phyloP scores from a whole-genome alignment of 2,888 invertebrate species.

The Julus scanicus region DNA sequence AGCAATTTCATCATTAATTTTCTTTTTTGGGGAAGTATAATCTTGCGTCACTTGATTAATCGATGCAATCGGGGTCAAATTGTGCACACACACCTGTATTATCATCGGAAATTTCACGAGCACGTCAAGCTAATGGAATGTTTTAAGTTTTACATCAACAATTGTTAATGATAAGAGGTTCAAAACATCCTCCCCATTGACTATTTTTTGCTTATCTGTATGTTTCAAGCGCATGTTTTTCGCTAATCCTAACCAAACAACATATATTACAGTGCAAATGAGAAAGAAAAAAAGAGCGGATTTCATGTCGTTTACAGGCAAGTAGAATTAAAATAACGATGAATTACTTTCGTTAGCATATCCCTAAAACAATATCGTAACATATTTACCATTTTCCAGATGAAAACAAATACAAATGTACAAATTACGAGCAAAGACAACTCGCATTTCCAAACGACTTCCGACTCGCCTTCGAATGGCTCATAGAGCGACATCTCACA shows the following conservation, averaged over 20 bases:
- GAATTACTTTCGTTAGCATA: not conserved
- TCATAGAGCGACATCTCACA: not conserved
- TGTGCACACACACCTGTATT: not conserved
- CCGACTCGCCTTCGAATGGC: not conserved
- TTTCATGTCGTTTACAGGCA: not conserved
- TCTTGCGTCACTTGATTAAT: too few relatives aligned
- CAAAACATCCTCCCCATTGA: not conserved
- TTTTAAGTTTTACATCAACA: not conserved
- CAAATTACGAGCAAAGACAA: not conserved
- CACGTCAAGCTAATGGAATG: not conserved
- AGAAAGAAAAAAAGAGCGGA: not conserved
- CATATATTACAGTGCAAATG: not conserved
- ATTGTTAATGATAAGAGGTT: not conserved
- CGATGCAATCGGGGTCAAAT: too few relatives aligned
- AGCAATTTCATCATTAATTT: not conserved
- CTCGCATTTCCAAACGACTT: not conserved
- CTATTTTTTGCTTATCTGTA: not conserved
- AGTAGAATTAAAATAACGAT: not conserved
- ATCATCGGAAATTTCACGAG: not conserved
- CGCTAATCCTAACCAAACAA: not conserved
- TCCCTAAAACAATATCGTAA: not conserved
- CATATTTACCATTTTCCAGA: constrained; percentile 10
- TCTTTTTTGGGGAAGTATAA: not conserved
- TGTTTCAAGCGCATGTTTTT: not conserved
- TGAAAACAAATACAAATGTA: not conserved